phyloP scores from a whole-genome alignment of 2,113 vertebrate species.

The Pipra filicauda region DNA sequence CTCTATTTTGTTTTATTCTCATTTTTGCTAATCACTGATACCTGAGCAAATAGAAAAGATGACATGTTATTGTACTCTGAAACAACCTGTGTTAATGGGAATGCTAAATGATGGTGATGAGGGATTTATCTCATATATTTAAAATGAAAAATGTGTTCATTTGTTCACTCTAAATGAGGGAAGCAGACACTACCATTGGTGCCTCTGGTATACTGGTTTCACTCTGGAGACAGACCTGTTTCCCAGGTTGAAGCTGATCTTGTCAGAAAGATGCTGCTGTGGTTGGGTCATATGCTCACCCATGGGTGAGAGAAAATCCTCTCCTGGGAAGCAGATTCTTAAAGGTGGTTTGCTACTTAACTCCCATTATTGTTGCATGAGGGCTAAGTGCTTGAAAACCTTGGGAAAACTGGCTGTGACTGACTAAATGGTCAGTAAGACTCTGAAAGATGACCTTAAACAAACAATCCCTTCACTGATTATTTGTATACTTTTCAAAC shows the following conservation, averaged over 20 bases:
- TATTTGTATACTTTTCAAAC: neutral
- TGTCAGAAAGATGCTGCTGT: neutral
- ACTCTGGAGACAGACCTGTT: neutral
- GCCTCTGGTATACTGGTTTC: fast-evolving
- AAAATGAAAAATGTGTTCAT: neutral
- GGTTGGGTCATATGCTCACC: fast-evolving
- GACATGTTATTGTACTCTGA: neutral
- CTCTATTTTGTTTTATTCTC: neutral
- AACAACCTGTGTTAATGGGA: neutral
- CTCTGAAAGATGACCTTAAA: neutral
- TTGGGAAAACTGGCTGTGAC: neutral
- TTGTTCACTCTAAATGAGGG: neutral
- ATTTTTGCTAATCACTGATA: neutral
- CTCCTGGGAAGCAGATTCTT: neutral
- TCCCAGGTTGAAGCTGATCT: neutral
- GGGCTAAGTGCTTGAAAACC: neutral
- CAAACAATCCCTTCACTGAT: neutral
- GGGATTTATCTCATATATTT: neutral
- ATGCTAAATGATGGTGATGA: neutral
- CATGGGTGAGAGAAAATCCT: neutral
- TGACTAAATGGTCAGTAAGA: neutral
- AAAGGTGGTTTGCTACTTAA: neutral
- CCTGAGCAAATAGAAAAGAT: neutral
- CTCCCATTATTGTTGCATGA: neutral
- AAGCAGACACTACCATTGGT: neutral